Percentiles rank a stretch among this genome's conserved stretches.
These are phyloP conservation scores for Ectropis crepuscularia DNA, from an alignment of 2,888 invertebrate species.

Conservation along the genomic window DNA sequence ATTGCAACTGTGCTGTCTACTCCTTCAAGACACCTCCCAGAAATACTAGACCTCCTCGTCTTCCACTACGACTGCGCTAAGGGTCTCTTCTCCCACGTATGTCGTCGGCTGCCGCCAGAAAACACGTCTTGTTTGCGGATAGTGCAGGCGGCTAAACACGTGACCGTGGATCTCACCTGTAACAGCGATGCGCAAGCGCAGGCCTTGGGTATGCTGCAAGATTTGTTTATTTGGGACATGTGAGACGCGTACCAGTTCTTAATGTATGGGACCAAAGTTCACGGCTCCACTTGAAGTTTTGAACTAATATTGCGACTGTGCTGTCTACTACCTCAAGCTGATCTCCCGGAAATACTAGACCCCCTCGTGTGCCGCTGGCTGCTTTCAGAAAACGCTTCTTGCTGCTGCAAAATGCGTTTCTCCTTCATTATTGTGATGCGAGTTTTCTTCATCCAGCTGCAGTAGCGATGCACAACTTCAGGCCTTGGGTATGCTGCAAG, in stretches of 20 bases:
- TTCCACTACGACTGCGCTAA: conserved; percentile 78
- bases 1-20: conserved; percentile 87
- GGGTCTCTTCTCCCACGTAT: conserved; percentile 66
- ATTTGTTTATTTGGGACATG: conserved; percentile 79
- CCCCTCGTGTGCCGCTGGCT: conserved; percentile 72
- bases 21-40: conserved; percentile 81
- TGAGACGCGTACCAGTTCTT: conserved; percentile 37
- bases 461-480: conserved; percentile 65
- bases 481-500: conserved; percentile 70
- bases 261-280: too few species aligned
- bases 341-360: conserved; percentile 83
- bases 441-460: too few species aligned
- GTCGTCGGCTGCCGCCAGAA: conserved; percentile 72
- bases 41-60: conserved; percentile 78
- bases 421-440: too few species aligned
- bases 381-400: conserved; percentile 74
- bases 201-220: conserved; percentile 70
- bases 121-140: conserved; percentile 72
- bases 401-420: conserved; percentile 76
- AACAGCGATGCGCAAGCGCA: conserved; percentile 65
- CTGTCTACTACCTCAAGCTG: conserved; percentile 79
- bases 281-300: too few species aligned
- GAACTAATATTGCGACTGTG: conserved; percentile 68
- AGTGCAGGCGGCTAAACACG: conserved; percentile 76
- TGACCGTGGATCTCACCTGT: conserved; percentile 72